phyloP scores from a whole-genome alignment of 2,888 invertebrate genomes.

The Orgyia antiqua region DNA sequence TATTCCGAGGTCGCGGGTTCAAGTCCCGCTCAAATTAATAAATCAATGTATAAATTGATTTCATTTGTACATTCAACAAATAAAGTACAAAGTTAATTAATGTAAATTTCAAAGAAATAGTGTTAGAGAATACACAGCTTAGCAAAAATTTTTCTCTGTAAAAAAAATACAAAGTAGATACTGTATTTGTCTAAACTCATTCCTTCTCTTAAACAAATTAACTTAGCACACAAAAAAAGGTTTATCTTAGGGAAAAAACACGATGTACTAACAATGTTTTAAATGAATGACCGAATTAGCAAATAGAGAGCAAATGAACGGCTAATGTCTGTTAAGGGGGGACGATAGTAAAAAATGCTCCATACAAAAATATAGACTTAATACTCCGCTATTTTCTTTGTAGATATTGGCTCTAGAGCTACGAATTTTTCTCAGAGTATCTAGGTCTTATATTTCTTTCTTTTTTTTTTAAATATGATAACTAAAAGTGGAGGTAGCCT shows the following conservation, averaged over 20 bases:
- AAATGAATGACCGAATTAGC: conserved; percentile 50
- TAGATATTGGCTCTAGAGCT: too few species aligned
- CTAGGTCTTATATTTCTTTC: too few species aligned
- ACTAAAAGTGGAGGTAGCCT: too few species aligned
- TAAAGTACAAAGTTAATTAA: conserved; percentile 20
- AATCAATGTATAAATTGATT: too few species aligned
- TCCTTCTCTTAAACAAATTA: conserved; percentile 53
- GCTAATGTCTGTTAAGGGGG: conserved; percentile 50
- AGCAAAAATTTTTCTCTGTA: conserved; percentile 9
- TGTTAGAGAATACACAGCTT: conserved; percentile 23
- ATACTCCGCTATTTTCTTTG: too few species aligned
- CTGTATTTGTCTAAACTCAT: conserved; percentile 48
- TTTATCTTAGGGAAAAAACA: conserved; percentile 18
- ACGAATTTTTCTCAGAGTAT: too few species aligned
- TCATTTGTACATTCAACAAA: too few species aligned
- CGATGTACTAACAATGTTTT: conserved; percentile 40
- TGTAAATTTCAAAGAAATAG: conserved; percentile 22
- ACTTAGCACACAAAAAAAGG: conserved; percentile 34
- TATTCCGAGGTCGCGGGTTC: too few species aligned
- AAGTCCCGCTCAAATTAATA: too few species aligned
- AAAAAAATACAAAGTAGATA: conserved; percentile 18
- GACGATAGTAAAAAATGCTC: too few species aligned
- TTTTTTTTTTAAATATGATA: too few species aligned
- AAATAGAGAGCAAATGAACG: conserved; percentile 48
- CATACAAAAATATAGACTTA: too few species aligned